Evolutionary conservation across 2,797 vertebrate genomes (phyloP), one percentile per base, ranked within the genome.

Genomic region (Hozukius guyotensis): DNA sequence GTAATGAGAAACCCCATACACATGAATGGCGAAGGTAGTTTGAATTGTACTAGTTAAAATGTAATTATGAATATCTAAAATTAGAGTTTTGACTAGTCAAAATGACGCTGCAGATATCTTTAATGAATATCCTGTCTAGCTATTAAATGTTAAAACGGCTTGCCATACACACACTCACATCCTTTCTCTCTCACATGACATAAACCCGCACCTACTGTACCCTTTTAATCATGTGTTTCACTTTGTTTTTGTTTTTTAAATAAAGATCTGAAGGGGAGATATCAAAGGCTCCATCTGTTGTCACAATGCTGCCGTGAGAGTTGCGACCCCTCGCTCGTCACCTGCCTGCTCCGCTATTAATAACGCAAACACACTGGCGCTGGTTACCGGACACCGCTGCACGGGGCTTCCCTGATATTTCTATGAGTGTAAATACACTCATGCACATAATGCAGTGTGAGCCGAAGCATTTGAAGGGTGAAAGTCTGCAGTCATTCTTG

Each of bases 271-370:
- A 90, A 55, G 25, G 86, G 65, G 78, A 31, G 67, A 86, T 87
- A 87, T 92, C 81, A 89, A 94, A 93, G 91, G 88, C 72, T 73
- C 63, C 77, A 87, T 90, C 87, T 94, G 90, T 92, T 90, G 81
- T 90, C 78, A 88, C 65, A 89, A 85, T 87, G 88, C 70, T 81
- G 75, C 56, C 7, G 8, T 83, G 82, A 88, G 80, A 56, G 46
- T 59, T 68, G 75, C 38, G 63, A 84, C 63, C 78, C 78, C 72
- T 70, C 36, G 29, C 73, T 60, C 1, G 53, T 93, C 90, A 91
- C 91, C 91, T 91, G 86, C 83, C 87, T 22, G 18, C 72, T 31
- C 56, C 57, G 29, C 84, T 93, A 91, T 89, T 86, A 89, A 88
- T 94, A 93, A 80, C 52, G 60, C 38, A 36, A 36, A 68, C 27